Evolutionary conservation across 2,113 vertebrate genomes (phyloP).

Genomic region (Tretioscincus oriximinensis): DNA sequence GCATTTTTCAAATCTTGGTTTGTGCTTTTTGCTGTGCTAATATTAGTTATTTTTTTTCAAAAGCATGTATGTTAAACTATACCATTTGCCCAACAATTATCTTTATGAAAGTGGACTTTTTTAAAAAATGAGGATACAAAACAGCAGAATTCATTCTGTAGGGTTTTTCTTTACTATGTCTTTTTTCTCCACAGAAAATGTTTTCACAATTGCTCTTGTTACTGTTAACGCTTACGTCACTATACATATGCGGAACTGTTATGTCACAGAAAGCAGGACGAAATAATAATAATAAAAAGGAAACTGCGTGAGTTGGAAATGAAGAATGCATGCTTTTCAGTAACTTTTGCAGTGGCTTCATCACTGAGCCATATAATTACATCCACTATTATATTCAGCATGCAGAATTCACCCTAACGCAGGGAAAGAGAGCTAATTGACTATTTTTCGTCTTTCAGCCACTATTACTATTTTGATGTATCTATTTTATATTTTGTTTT

Average conservation of each 20-base stretch:
- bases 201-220: too few relatives aligned
- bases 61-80: conserved; percentile 8
- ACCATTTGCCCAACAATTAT: neutral
- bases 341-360: neutral
- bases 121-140: conserved; percentile 24
- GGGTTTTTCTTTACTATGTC: conserved; percentile 8
- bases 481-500: too few relatives aligned
- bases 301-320: conserved; percentile 17
- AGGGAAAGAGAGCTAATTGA: conserved; percentile 39
- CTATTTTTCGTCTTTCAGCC: too few relatives aligned
- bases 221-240: too few relatives aligned
- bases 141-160: conserved; percentile 12
- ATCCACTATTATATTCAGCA: neutral
- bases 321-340: conserved; percentile 20
- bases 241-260: conserved; percentile 14
- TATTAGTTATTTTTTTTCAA: neutral
- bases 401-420: conserved; percentile 50
- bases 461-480: too few relatives aligned
- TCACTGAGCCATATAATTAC: neutral
- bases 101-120: conserved; percentile 13
- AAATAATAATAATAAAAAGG: conserved; percentile 27
- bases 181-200: too few relatives aligned
- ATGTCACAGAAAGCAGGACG: conserved; percentile 21
- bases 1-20: conserved; percentile 17
- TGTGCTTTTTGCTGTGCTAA: neutral